Evolutionary conservation across 2,797 vertebrate species (phyloP).

Genomic region (Sebastes paucispinis): DNA sequence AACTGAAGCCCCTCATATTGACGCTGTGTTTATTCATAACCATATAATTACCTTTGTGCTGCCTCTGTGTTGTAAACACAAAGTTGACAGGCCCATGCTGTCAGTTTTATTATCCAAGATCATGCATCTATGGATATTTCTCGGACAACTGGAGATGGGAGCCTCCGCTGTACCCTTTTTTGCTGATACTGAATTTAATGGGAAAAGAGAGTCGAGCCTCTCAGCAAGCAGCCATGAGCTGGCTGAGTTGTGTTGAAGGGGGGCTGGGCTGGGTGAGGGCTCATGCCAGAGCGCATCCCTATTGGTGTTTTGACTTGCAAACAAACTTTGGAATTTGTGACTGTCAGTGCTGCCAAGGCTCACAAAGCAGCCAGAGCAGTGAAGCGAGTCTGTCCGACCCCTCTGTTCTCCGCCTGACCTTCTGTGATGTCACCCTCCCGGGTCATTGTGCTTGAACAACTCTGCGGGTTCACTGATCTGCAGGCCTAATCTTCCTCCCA

Average conservation of each 20-base stretch:
- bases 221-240: slow-evolving; percentile 16
- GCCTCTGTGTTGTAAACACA: slow-evolving; percentile 30
- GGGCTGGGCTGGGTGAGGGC: slow-evolving; percentile 17
- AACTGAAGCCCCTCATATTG: slow-evolving; percentile 13
- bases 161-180: slow-evolving; percentile 4
- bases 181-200: slow-evolving; percentile 32
- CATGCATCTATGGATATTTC: slow-evolving; percentile 27
- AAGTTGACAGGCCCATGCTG: slow-evolving; percentile 20
- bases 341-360: slow-evolving; percentile 50
- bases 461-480: slow-evolving; percentile 28
- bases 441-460: slow-evolving; percentile 40
- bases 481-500: slow-evolving; percentile 12
- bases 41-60: slow-evolving; percentile 48
- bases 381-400: slow-evolving; percentile 41
- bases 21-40: slow-evolving; percentile 49
- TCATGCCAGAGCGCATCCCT: slow-evolving; percentile 45
- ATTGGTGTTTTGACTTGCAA: slow-evolving; percentile 63
- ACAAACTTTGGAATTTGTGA: slow-evolving; percentile 68
- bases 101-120: slow-evolving; percentile 19
- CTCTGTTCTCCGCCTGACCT: slow-evolving; percentile 48
- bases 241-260: slow-evolving; percentile 8
- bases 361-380: slow-evolving; percentile 50
- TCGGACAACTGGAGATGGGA: background rate
- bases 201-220: slow-evolving; percentile 30
- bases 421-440: slow-evolving; percentile 40